Base-by-base conservation (phyloP, 2,888 invertebrate genomes). In the Drosophila rellima region DNA sequence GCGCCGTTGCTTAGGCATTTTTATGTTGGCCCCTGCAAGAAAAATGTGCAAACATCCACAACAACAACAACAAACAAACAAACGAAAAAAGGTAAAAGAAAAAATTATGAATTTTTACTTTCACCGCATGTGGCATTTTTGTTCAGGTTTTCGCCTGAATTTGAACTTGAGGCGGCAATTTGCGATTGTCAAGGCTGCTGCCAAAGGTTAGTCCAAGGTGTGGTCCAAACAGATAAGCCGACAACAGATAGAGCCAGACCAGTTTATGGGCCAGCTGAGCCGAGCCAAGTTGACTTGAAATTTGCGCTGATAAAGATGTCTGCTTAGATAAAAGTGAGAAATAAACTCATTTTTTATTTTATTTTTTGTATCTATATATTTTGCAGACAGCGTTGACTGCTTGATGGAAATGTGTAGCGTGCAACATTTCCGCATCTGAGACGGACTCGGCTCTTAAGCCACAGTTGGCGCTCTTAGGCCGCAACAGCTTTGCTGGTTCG, bases 71-170 rank as follows among this genome's bases (percentile, higher is more conserved):
- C 63, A 74, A 47, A 8, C 48, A 45, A 2, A 39, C 20, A 13
- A 42, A 33, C 31, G 13, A 35, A n/a, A 35, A 35, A 35, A 35
- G 17, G 15, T 15, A 62, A 18, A 33, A 78, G 72, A 73, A 76
- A 83, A 89, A 90, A 83, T 87, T 88, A 90, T 90, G 89, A 90
- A 89, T 90, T 87, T 90, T 90, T 87, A 90, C 90, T 90, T 90
- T 90, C 90, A 90, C 91, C 90, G 76, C 91, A 90, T 83, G 91
- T 74, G 89, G 86, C 62, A 78, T 68, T 78, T 61, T 61, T 62
- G 59, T 77, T 73, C 87, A 80, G 74, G 82, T 87, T 78, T 61
- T 80, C 66, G 64, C 76, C 60, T 62, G 82, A 82, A 82, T 88
- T 82, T 88, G 87, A 83, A 87, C 71, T 71, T 67, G 72, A 78